Conservation (phyloP, 2,888 invertebrate species). For the Pediacus dermestoides region DNA sequence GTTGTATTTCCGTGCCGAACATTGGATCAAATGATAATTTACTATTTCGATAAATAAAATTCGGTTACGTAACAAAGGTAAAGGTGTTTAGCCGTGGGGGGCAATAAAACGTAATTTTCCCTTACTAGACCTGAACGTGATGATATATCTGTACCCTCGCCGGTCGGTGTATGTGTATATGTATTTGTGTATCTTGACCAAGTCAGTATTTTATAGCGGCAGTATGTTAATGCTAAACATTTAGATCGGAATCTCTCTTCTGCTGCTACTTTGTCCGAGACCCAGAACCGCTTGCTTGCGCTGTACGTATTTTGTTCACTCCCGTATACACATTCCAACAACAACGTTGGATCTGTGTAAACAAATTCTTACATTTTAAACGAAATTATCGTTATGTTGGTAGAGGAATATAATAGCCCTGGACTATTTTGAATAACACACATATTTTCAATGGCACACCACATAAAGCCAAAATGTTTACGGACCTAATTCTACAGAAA, state of each 20-base stretch:
- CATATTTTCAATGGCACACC: no score
- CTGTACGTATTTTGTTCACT: constrained; percentile 14
- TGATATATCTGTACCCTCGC: constrained; percentile 34
- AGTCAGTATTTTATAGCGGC: constrained; percentile 41
- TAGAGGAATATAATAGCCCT: no score
- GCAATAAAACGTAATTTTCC: constrained; percentile 34
- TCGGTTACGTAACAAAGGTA: constrained; percentile 33
- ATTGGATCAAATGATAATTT: no score
- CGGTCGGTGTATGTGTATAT: no score
- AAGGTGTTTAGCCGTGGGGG: constrained; percentile 21
- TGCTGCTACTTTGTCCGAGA: constrained; percentile 41
- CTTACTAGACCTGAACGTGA: constrained; percentile 32
- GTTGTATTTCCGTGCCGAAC: no score
- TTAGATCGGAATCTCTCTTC: constrained; percentile 51
- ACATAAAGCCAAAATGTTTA: no score
- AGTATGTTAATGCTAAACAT: constrained; percentile 50
- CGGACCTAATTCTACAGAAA: no score
- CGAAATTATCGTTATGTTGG: constrained; percentile 3
- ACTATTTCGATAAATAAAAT: constrained; percentile 31
- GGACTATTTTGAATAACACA: no score
- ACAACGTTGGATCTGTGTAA: constrained; percentile 23
- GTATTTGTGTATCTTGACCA: constrained; percentile 37
- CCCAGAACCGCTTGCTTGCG: constrained; percentile 11
- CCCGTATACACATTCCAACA: constrained; percentile 25
- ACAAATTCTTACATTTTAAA: constrained; percentile 27